Base-by-base conservation (phyloP, 2,113 vertebrate species). In the Centropus bengalensis region DNA sequence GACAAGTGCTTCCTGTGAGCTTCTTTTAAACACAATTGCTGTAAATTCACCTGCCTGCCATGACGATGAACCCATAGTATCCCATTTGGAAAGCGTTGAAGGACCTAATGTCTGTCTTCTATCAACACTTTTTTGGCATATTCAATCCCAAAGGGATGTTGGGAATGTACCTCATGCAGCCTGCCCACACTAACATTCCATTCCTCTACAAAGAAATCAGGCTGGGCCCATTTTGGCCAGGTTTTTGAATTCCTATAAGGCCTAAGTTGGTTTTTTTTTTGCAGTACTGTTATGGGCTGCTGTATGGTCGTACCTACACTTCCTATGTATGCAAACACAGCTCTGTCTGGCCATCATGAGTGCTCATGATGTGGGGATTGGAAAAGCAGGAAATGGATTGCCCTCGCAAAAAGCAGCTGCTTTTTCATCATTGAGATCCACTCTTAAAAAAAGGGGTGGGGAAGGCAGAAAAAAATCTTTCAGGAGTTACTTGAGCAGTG, bases 21-120 rank as follows among this genome's bases (percentile, higher is more conserved):
- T 82, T 12, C 49, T 83, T 94, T 77, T 80, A 73, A 93, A 73
- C 56, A 54, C 58, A 38, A 18, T 66, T 91, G 73, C 69, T 63
- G 55, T 59, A 42, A 85, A 89, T 69, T 76, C 59, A 84, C 13
- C 49, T 93, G 94, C 45, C 51, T 80, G 38, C 5, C 88, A 22
- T 56, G 60, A 67, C 44, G 55, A 32, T 90, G 44, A 85, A 58
- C 62, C 56, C 17, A 10, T 4, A 71, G 74, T 16, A 77, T 28
- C 56, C 69, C 58, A 70, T 93, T 91, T 94, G 67, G 85, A 89
- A 96, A 67, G 40, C 69, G 79, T 2, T 71, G 86, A 75, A 77
- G 64, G 95, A 93, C 89, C 66, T 22, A 66, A 5, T 26, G 13
- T 67, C 55, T 74, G 10, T 88, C 55, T 80, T 26, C 47, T 94